A percentile compares a stretch with the other conserved stretches of the same genome.
Evolutionary conservation across 2,113 vertebrate species (phyloP).

Genomic region (Oreotrochilus melanogaster): DNA sequence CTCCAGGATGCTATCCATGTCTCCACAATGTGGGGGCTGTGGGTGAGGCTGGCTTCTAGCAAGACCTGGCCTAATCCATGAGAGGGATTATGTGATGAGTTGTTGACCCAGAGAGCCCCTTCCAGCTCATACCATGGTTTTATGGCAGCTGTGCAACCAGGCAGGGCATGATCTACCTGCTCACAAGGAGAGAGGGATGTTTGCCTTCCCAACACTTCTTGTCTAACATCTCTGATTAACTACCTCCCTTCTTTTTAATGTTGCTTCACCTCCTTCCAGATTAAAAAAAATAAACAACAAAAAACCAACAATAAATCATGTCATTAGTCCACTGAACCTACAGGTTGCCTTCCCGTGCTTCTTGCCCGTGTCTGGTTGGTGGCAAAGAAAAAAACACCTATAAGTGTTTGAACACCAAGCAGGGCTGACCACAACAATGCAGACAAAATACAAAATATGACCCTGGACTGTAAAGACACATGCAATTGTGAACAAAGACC

Average conservation of each 20-base stretch:
- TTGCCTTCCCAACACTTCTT: neutral
- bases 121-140: rapidly evolving
- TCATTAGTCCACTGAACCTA: neutral
- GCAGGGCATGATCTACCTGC: neutral
- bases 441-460: neutral
- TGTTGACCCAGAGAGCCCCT: neutral
- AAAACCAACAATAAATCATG: too few species aligned
- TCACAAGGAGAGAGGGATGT: neutral
- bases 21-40: rapidly evolving
- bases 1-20: neutral
- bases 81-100: neutral
- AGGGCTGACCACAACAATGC: neutral
- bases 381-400: rapidly evolving
- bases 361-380: neutral
- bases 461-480: neutral
- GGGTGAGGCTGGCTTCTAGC: neutral
- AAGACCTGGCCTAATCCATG: neutral
- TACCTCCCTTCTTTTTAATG: neutral
- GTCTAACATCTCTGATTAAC: neutral
- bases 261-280: neutral
- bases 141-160: neutral
- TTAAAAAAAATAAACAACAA: neutral
- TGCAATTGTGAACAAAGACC: neutral
- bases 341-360: neutral
- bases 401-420: neutral